A percentile compares a stretch with the other conserved stretches of the same genome.
Evolutionary conservation across 1,140 invertebrate species (phyloP).

Genomic region (Lepidurus apus): DNA sequence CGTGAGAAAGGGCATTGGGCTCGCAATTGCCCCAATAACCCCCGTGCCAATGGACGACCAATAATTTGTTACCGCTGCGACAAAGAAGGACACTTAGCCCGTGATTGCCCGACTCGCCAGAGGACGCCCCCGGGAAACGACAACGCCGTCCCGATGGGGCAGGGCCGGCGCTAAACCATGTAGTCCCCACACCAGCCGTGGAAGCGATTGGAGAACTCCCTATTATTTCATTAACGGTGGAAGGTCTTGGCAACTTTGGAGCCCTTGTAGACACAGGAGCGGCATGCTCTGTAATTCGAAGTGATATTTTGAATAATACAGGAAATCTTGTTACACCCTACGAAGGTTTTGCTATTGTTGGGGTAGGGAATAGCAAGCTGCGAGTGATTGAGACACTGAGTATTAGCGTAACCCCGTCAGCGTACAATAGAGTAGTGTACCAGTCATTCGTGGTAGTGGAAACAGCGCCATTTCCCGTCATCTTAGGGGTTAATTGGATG

Average conservation of each 20-base stretch:
- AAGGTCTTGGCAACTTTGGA: neutral
- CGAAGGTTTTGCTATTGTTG: constrained; percentile 1
- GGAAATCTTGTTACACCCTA: neutral
- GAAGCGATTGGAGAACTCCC: neutral
- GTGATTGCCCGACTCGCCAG: constrained; percentile 65
- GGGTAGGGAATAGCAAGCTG: neutral
- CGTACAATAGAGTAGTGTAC: neutral
- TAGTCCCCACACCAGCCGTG: neutral
- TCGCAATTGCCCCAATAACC: neutral
- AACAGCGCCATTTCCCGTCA: constrained; percentile 25
- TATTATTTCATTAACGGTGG: neutral
- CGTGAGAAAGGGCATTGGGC: neutral
- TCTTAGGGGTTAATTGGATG: constrained; percentile 27
- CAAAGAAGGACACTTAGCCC: constrained; percentile 80
- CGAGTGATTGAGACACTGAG: neutral
- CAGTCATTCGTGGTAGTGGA: neutral
- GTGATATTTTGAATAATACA: neutral
- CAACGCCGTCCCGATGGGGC: constrained; percentile 17
- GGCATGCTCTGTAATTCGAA: neutral
- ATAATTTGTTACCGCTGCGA: constrained; percentile 75
- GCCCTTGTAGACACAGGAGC: neutral
- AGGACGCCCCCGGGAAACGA: constrained; percentile 24
- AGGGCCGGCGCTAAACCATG: constrained; percentile 1
- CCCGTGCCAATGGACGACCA: neutral
- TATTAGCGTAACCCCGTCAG: neutral